Conservation (phyloP, 2,113 vertebrate genomes). For the Pionites leucogaster region DNA sequence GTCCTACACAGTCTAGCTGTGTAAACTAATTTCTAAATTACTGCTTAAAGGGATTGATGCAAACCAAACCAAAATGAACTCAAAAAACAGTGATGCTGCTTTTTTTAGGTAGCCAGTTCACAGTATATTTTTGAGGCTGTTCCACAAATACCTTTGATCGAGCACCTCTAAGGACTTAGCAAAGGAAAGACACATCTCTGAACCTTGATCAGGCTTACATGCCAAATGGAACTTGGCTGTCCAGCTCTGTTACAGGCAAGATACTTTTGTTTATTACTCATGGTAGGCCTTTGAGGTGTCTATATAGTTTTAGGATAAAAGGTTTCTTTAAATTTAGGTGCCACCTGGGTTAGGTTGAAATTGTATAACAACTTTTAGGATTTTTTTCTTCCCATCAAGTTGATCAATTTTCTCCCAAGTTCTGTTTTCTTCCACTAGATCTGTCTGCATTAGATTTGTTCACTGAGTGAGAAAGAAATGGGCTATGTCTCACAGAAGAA, state of each 20-base stretch:
- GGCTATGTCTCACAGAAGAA: neutral
- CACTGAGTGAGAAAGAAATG: neutral
- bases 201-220: neutral
- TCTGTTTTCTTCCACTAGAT: neutral
- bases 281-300: neutral
- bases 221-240: neutral
- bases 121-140: neutral
- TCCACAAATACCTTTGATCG: neutral
- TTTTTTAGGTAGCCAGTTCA: neutral
- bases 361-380: neutral
- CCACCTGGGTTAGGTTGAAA: neutral
- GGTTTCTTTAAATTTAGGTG: neutral
- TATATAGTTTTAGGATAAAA: neutral
- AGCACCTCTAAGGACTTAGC: neutral
- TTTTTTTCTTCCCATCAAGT: neutral
- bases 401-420: neutral
- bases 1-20: neutral
- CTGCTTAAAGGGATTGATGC: neutral
- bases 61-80: neutral
- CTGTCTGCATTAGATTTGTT: neutral
- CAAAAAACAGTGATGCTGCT: neutral
- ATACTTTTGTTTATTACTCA: neutral
- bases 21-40: neutral
- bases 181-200: neutral
- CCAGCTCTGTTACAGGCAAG: neutral